Conservation (phyloP, 2,113 vertebrate species). For the Pelmatolapia mariae region DNA sequence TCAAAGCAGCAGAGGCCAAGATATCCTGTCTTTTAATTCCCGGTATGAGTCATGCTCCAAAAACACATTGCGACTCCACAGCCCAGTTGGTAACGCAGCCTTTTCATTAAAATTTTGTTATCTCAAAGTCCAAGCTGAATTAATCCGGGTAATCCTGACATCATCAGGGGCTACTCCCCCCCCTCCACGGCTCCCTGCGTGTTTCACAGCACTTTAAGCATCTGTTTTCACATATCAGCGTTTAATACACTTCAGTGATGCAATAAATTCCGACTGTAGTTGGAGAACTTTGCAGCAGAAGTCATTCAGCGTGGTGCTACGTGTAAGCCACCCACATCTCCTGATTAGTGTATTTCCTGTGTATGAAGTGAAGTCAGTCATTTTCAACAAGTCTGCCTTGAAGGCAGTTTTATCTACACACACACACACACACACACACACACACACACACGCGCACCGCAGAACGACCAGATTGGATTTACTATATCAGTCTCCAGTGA, state of each 20-base stretch:
- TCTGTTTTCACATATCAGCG: background rate
- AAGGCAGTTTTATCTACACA: conserved; percentile 10
- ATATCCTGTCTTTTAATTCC: background rate
- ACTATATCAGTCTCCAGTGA: conserved; percentile 30
- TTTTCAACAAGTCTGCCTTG: background rate
- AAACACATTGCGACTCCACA: background rate
- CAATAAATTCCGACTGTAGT: background rate
- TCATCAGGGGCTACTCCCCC: background rate
- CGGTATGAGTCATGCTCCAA: background rate
- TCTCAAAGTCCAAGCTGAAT: background rate
- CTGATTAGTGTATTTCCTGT: background rate
- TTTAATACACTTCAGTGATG: background rate
- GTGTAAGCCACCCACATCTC: background rate
- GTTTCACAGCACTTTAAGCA: background rate
- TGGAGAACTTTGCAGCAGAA: background rate
- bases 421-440: background rate
- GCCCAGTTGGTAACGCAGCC: background rate
- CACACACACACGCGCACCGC: background rate
- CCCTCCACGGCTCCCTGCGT: background rate
- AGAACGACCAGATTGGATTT: conserved; percentile 28
- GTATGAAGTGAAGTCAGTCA: background rate
- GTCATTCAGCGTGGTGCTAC: background rate
- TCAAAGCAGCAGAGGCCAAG: background rate
- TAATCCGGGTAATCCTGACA: background rate
- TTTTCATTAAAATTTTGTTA: background rate